Percentiles rank a stretch among this genome's conserved stretches.
Conservation (phyloP, 2,113 vertebrate genomes). For the Gallinago paraguaiae region DNA sequence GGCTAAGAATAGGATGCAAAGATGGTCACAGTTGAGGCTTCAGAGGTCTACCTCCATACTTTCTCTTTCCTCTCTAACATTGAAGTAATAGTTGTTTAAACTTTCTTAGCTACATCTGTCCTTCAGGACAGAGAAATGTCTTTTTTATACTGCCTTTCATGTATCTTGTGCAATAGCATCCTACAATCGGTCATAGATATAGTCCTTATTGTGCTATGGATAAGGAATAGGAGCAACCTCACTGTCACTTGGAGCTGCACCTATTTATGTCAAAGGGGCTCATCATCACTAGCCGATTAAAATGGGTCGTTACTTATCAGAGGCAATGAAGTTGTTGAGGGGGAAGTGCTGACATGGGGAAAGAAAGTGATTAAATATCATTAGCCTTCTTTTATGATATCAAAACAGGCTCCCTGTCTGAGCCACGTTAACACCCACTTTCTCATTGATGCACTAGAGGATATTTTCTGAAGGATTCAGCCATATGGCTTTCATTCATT, state of each 20-base stretch:
- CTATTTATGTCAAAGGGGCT: not conserved
- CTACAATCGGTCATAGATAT: not conserved
- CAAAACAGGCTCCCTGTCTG: not conserved
- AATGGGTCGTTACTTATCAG: constrained; percentile 1
- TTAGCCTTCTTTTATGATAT: constrained; percentile 31
- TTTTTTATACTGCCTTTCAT: not conserved
- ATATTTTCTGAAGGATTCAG: constrained; percentile 25
- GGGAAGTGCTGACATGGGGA: constrained; percentile 42
- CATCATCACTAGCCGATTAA: constrained; percentile 41
- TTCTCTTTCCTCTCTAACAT: not conserved
- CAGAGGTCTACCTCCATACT: not conserved
- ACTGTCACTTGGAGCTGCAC: not conserved
- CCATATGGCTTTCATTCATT: not conserved
- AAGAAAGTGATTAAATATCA: constrained; percentile 37
- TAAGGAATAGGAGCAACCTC: not conserved
- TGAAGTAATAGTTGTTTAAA: not conserved
- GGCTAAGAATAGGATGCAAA: not conserved
- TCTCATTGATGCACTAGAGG: not conserved
- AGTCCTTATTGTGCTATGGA: not conserved
- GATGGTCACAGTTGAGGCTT: not conserved
- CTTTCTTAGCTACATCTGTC: not conserved
- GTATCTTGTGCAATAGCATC: not conserved
- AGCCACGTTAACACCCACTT: constrained; percentile 50
- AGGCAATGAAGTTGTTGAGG: constrained; percentile 1
- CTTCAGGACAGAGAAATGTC: not conserved